Evolutionary conservation across 1,140 invertebrate species (phyloP), one percentile per base, ranked within the genome.

Genomic region (Acyrthosiphon pisum): DNA sequence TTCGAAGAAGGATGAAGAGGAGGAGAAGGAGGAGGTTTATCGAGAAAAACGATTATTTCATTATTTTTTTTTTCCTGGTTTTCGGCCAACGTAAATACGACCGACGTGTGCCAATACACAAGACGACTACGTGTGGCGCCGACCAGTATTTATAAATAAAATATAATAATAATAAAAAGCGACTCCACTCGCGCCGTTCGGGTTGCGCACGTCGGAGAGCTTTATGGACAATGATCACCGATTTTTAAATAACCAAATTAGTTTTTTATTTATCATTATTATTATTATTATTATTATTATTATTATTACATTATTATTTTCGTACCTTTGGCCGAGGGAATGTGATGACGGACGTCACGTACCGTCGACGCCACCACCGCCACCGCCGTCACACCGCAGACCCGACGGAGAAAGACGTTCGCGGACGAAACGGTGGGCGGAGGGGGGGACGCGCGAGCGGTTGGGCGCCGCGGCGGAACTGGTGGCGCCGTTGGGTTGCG

Each of bases 401-500:
- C 86, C 46, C 46, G n/a, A 23, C 46, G 46, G 86, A 30, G 44
- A 88, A 23, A 88, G 86, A 68, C 44, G 90, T 30, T 6, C 37
- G 83, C 81, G 87, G 91, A 91, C 37, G 94, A 90, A 81, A 68
- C 46, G 94, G 93, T 89, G 93, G 86, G 26, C 76, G 46, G 50
- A 35, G 56, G 81, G 22, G 44, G 60, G 53, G 68, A 56, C 35
- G 68, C 46, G 90, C 94, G 94, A 94, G 94, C 94, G 94, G 94
- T 94, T 94, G 95, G 94, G 94, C 94, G 94, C 94, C 94, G 95
- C 94, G 94, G 94, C 92, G 92, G 53, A 88, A 88, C 88, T 86
- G 76, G 94, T 94, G 94, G 94, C 94, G 94, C 93, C 94, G 92
- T 94, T 94, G 94, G 94, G 94, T 94, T 94, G 94, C 94, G 94